phyloP scores from a whole-genome alignment of 1,140 invertebrate genomes.

The Bombus fervidus region DNA sequence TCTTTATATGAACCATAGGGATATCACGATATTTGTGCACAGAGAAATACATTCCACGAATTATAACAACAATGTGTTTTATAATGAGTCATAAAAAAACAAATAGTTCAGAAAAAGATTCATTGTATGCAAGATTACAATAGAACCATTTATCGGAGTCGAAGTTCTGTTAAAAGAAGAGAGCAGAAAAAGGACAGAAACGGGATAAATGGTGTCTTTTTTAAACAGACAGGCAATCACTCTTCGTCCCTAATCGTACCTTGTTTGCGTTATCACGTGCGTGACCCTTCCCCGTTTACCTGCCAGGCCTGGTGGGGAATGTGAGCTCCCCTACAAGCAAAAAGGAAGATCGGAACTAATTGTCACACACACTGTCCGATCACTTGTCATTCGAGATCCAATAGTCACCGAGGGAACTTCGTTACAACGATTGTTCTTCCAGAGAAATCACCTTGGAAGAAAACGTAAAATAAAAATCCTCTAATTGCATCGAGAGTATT shows the following conservation, averaged over 20 bases:
- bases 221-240: neutral
- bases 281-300: slow-evolving; percentile 10
- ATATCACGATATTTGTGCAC: neutral
- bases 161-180: neutral
- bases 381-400: slow-evolving; percentile 74
- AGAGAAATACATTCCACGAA: neutral
- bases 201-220: neutral
- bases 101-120: no score
- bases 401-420: slow-evolving; percentile 60
- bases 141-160: neutral
- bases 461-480: slow-evolving; percentile 2
- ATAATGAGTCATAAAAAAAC: no score
- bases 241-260: slow-evolving; percentile 30
- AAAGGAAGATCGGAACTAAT: slow-evolving; percentile 73
- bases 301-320: slow-evolving; percentile 30
- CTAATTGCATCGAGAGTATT: slow-evolving; percentile 5
- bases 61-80: no score
- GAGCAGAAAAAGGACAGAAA: neutral
- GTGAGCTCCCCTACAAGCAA: slow-evolving; percentile 59
- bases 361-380: slow-evolving; percentile 73
- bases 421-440: slow-evolving; percentile 31
- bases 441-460: slow-evolving; percentile 10
- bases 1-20: no score
- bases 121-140: neutral
- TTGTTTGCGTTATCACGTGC: slow-evolving; percentile 41